Percentiles rank a stretch among this genome's conserved stretches.
These are phyloP conservation scores for Amniataba percoides DNA, from an alignment of 2,797 vertebrate genomes.

Conservation along the genomic window DNA sequence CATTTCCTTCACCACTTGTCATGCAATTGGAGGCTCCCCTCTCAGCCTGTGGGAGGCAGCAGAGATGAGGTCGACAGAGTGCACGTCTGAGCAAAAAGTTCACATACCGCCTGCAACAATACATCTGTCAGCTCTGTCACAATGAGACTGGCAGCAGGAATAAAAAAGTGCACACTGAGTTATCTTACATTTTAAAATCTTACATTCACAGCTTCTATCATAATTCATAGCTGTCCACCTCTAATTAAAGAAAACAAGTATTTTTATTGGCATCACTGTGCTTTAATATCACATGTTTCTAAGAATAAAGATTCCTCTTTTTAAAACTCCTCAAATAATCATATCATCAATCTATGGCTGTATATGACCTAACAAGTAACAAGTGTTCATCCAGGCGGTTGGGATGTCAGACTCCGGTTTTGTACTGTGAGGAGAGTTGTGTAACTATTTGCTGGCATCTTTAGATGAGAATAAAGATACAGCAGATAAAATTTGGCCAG, in stretches of 20 bases:
- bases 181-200: not conserved
- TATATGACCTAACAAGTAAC: not conserved
- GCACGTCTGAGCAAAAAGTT: slow-evolving; percentile 23
- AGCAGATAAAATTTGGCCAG: slow-evolving; percentile 66
- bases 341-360: no score
- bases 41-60: slow-evolving; percentile 59
- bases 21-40: slow-evolving; percentile 58
- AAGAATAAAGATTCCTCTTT: slow-evolving; percentile 2
- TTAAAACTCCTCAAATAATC: not conserved
- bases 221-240: not conserved
- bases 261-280: not conserved
- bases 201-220: not conserved
- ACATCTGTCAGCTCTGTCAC: slow-evolving; percentile 1
- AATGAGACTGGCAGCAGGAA: not conserved
- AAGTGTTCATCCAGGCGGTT: not conserved
- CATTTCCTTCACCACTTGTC: slow-evolving; percentile 73
- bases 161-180: not conserved
- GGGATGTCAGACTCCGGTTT: slow-evolving; percentile 28
- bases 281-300: not conserved
- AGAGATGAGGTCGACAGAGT: slow-evolving; percentile 57
- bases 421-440: slow-evolving; percentile 33
- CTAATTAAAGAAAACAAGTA: not conserved
- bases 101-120: slow-evolving; percentile 13
- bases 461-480: slow-evolving; percentile 68
- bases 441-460: slow-evolving; percentile 66